phyloP scores from a whole-genome alignment of 2,113 vertebrate species.

The Indicator indicator region DNA sequence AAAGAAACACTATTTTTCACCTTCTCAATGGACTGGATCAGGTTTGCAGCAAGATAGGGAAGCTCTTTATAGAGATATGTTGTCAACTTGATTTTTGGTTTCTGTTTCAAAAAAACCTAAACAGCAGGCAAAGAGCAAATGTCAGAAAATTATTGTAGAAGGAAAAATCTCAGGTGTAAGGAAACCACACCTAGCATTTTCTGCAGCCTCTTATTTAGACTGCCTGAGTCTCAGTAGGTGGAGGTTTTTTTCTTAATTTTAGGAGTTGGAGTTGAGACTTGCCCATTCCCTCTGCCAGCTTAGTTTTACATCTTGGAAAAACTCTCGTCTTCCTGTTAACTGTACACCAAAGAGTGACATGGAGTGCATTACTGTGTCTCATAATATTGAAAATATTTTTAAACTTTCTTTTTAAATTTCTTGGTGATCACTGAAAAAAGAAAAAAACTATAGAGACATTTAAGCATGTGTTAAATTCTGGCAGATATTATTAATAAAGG shows the following conservation, averaged over 20 bases:
- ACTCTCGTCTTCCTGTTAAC: background rate
- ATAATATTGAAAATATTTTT: conserved; percentile 51
- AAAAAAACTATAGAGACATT: background rate
- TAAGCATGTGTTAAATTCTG: conserved; percentile 28
- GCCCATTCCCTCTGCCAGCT: background rate
- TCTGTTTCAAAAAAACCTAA: background rate
- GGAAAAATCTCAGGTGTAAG: background rate
- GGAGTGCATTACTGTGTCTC: background rate
- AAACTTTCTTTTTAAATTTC: conserved; percentile 37
- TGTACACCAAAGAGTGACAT: background rate
- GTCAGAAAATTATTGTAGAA: background rate
- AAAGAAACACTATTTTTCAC: background rate
- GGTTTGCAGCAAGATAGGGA: background rate
- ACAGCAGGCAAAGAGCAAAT: background rate
- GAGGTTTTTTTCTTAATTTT: background rate
- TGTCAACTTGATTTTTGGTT: background rate
- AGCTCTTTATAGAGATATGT: background rate
- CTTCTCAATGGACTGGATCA: background rate
- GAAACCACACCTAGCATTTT: background rate
- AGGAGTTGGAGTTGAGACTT: background rate
- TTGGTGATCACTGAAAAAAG: background rate
- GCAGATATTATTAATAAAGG: background rate
- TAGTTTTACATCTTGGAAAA: conserved; percentile 45
- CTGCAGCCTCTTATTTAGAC: background rate
- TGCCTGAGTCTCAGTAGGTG: background rate